Conservation (phyloP, 92 coral and sea anemone species). For the Heteractis magnifica region DNA sequence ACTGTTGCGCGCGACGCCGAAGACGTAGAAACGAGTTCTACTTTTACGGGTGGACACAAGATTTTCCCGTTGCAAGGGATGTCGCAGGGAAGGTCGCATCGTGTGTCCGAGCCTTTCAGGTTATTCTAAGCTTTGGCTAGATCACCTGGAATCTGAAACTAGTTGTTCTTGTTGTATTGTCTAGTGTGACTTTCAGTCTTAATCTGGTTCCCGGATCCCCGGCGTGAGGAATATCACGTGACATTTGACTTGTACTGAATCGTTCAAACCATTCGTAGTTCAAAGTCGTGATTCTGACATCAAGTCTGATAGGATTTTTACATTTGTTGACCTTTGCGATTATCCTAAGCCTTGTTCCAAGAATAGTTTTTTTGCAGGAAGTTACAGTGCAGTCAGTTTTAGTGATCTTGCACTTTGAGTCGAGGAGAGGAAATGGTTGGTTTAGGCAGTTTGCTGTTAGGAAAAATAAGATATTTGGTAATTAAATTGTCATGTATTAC, state of each 20-base stretch:
- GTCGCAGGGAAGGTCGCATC: no score
- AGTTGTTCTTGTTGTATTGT: neutral
- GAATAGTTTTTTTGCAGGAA: neutral
- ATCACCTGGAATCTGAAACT: neutral
- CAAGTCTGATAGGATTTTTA: neutral
- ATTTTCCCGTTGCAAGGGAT: no score
- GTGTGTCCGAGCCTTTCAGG: no score
- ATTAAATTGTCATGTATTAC: no score
- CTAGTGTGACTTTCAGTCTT: neutral
- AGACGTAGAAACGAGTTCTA: no score
- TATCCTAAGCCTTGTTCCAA: neutral
- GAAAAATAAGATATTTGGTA: no score
- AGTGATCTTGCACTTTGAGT: neutral
- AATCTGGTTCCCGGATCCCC: neutral
- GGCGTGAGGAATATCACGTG: neutral
- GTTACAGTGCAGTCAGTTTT: neutral
- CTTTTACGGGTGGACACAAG: no score
- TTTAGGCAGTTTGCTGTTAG: neutral
- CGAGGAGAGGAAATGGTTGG: neutral
- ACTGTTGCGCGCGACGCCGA: no score
- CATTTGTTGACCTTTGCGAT: neutral
- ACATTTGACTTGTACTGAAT: neutral
- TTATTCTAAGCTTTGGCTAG: no score
- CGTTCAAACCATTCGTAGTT: neutral
- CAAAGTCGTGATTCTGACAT: neutral